Percentiles rank a stretch among this genome's conserved stretches.
phyloP scores from a whole-genome alignment of 92 coral and sea anemone genomes.

The Galaxea fascicularis region DNA sequence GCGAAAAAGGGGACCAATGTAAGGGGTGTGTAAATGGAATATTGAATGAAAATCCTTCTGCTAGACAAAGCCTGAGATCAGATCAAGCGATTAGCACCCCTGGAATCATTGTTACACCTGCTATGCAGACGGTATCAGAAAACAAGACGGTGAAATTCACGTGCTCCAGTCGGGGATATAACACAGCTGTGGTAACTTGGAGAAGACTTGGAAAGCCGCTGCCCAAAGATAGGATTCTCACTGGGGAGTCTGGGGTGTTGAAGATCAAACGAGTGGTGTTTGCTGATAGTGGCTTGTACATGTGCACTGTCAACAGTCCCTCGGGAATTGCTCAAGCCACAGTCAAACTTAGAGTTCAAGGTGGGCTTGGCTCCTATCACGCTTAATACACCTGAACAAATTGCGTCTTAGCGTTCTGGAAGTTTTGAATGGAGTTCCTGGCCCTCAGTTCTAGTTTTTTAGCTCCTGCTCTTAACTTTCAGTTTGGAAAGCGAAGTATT shows the following conservation, averaged over 20 bases:
- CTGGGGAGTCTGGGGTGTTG: conserved; percentile 52
- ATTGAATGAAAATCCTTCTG: not conserved
- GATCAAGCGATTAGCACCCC: conserved; percentile 55
- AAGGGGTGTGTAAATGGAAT: not conserved
- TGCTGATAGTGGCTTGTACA: conserved; percentile 53
- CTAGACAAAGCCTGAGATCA: conserved; percentile 23
- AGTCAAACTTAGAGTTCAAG: conserved; percentile 56
- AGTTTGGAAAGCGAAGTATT: too few relatives aligned
- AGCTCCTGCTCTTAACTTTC: too few relatives aligned
- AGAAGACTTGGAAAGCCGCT: conserved; percentile 49
- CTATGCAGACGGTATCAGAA: conserved; percentile 56
- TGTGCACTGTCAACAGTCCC: conserved; percentile 69
- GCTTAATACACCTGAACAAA: not conserved
- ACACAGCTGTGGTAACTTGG: conserved; percentile 57
- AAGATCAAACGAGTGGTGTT: conserved; percentile 42
- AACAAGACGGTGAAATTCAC: conserved; percentile 62
- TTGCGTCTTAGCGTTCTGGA: too few relatives aligned
- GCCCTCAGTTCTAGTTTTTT: too few relatives aligned
- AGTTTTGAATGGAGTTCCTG: too few relatives aligned
- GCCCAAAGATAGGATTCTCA: conserved; percentile 25
- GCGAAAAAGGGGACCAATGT: conserved; percentile 54
- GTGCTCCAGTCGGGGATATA: conserved; percentile 50
- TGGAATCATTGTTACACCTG: conserved; percentile 58
- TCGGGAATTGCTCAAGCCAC: conserved; percentile 59
- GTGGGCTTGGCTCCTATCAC: conserved; percentile 12